Conservation (phyloP, 2,113 vertebrate species). For the Ictidomys tridecemlineatus region DNA sequence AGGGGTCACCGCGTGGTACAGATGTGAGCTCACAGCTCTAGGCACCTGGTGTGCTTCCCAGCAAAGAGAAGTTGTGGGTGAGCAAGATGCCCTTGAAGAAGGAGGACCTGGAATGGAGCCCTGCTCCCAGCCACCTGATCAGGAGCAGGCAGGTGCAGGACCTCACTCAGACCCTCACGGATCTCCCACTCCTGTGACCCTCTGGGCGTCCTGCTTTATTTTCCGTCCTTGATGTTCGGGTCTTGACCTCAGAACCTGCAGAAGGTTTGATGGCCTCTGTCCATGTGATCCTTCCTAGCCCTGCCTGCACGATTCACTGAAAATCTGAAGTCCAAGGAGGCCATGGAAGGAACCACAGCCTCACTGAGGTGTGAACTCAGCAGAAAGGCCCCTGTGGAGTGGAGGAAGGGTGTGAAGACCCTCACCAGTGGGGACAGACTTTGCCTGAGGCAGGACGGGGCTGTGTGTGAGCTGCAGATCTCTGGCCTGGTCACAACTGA, state of each 20-base stretch:
- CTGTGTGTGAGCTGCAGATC: slow-evolving; percentile 89
- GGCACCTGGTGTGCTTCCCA: neutral
- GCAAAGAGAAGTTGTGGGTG: too few species aligned
- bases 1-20: neutral
- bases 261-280: neutral
- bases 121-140: neutral
- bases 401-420: slow-evolving; percentile 79
- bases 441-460: slow-evolving; percentile 87
- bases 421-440: slow-evolving; percentile 86
- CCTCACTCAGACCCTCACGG: too few species aligned
- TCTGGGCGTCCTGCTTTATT: neutral
- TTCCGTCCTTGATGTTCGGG: neutral
- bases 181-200: neutral
- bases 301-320: slow-evolving; percentile 88
- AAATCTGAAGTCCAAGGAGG: slow-evolving; percentile 71
- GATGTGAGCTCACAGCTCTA: neutral
- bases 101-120: neutral
- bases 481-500: slow-evolving; percentile 86
- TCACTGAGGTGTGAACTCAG: slow-evolving; percentile 82
- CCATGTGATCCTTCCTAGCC: slow-evolving; percentile 69
- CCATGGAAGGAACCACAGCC: slow-evolving; percentile 60
- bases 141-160: neutral
- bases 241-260: neutral
- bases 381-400: slow-evolving; percentile 79
- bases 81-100: neutral